These are phyloP conservation scores for Muschampia plurimacula DNA, from an alignment of 2,888 invertebrate species.

Conservation along the genomic window DNA sequence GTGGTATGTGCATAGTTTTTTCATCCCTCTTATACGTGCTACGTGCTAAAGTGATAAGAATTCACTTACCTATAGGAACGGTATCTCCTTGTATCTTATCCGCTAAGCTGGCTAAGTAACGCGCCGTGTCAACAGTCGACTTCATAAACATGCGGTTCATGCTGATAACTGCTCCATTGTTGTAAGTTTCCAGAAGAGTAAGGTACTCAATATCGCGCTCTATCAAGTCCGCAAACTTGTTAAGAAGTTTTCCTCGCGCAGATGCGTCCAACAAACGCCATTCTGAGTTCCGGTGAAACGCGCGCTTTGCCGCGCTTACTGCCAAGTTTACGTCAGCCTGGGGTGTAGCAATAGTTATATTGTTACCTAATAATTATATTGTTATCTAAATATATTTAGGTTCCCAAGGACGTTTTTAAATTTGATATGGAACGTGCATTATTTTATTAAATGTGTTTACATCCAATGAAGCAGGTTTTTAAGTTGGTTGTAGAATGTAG, in stretches of 20 bases:
- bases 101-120: conserved; percentile 95
- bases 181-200: conserved; percentile 93
- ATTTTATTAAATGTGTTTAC: too few relatives aligned
- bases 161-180: conserved; percentile 88
- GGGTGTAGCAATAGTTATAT: background rate
- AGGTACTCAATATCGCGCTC: conserved; percentile 90
- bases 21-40: background rate
- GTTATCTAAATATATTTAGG: too few relatives aligned
- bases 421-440: too few relatives aligned
- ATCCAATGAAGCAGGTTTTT: too few relatives aligned
- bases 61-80: conserved; percentile 81
- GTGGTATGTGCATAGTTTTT: background rate
- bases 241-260: conserved; percentile 89
- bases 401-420: too few relatives aligned
- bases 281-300: conserved; percentile 88
- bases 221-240: conserved; percentile 91
- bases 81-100: conserved; percentile 93
- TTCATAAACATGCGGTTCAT: conserved; percentile 79
- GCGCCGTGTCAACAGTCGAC: conserved; percentile 77
- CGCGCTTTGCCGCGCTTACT: conserved; percentile 89
- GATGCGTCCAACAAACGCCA: conserved; percentile 94
- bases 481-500: too few relatives aligned
- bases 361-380: too few relatives aligned
- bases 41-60: background rate
- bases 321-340: conserved; percentile 90